Evolutionary conservation across 2,113 vertebrate genomes (phyloP).

Genomic region (Leucopsar rothschildi): DNA sequence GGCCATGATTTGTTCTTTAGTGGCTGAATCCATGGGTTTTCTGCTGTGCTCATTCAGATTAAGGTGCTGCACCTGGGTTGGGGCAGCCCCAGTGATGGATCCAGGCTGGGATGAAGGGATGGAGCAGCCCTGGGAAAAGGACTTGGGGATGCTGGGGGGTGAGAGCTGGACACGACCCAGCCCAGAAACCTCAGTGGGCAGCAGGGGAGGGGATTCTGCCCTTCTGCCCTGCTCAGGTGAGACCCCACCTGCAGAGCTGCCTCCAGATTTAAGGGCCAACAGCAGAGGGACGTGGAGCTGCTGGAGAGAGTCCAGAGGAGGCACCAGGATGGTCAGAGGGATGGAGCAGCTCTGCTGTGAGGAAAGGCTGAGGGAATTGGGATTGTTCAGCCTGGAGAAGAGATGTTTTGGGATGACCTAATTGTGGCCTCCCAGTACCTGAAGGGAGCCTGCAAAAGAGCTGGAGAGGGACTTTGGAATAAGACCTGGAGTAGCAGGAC

Average conservation of each 20-base stretch:
- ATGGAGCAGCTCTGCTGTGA: background rate
- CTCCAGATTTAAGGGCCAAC: background rate
- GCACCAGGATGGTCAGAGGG: background rate
- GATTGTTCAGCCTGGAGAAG: background rate
- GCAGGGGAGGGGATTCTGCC: background rate
- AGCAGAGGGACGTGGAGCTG: fast-evolving
- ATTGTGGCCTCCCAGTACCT: background rate
- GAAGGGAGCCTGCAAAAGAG: background rate
- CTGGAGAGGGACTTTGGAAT: no score
- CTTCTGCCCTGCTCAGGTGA: background rate
- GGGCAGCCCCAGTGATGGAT: background rate
- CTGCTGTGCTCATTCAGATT: background rate
- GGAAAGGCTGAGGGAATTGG: background rate
- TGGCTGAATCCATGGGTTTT: background rate
- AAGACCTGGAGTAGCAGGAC: background rate
- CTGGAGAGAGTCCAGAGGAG: background rate
- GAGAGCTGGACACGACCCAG: background rate
- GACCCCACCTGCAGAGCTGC: background rate
- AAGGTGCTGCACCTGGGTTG: background rate
- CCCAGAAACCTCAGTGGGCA: background rate
- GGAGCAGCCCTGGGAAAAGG: background rate
- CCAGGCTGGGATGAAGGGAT: background rate
- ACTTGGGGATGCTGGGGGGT: background rate
- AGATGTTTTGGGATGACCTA: fast-evolving
- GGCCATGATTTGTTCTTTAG: background rate